These are phyloP conservation scores for Eupithecia centaureata DNA, from an alignment of 2,888 invertebrate species.

Conservation along the genomic window DNA sequence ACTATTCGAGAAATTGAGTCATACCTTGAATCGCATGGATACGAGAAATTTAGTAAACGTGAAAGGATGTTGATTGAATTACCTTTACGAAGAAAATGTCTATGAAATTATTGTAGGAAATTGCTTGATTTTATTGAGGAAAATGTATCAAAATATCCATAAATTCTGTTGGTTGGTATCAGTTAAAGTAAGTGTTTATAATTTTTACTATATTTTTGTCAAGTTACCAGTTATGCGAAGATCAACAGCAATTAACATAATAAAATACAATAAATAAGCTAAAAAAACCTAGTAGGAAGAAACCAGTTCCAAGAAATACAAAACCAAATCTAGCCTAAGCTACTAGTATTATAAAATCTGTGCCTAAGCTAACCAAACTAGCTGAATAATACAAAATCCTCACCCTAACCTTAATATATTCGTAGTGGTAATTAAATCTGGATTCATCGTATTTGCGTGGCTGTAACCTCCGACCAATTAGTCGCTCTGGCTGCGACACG, in stretches of 20 bases:
- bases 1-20: too few relatives aligned
- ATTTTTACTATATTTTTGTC: too few relatives aligned
- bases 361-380: neutral
- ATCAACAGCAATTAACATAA: neutral
- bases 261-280: neutral
- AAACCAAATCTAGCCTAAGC: too few relatives aligned
- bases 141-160: neutral
- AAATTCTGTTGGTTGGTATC: too few relatives aligned
- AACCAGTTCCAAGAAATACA: neutral
- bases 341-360: too few relatives aligned
- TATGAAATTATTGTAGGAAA: neutral
- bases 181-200: too few relatives aligned
- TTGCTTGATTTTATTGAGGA: neutral
- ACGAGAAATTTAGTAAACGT: neutral
- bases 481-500: conserved; percentile 21
- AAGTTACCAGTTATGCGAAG: too few relatives aligned
- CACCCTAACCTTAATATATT: conserved; percentile 8
- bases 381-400: neutral
- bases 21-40: neutral
- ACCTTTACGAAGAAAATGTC: neutral
- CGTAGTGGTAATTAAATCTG: conserved; percentile 21
- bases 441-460: conserved; percentile 16
- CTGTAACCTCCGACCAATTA: conserved; percentile 22
- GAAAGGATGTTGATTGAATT: neutral
- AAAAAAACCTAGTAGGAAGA: neutral